These are phyloP conservation scores for Bothrops jararaca DNA, from an alignment of 2,113 vertebrate genomes.

Conservation along the genomic window DNA sequence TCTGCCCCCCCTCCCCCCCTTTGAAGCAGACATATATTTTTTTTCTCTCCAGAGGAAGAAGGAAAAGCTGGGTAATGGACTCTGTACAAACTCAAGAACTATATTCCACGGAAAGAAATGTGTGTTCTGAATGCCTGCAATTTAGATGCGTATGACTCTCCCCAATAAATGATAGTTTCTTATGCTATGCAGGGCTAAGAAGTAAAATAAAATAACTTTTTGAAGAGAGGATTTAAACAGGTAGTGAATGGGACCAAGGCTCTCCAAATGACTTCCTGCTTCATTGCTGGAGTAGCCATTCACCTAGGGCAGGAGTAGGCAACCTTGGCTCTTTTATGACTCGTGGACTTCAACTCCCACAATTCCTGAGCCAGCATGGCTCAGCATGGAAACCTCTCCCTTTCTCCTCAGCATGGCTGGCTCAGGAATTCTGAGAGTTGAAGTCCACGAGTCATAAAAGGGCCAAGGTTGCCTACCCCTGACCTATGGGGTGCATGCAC, in stretches of 20 bases:
- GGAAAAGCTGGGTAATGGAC: not conserved
- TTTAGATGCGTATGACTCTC: not conserved
- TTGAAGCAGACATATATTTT: not conserved
- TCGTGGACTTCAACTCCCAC: no score
- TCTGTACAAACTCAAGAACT: not conserved
- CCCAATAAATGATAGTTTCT: not conserved
- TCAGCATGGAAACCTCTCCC: no score
- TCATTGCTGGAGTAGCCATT: not conserved
- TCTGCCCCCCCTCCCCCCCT: not conserved
- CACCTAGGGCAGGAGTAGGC: not conserved
- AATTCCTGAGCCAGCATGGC: no score
- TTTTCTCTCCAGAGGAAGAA: not conserved
- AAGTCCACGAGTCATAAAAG: no score
- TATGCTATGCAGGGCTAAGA: not conserved
- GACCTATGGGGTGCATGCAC: not conserved
- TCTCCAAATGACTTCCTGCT: not conserved
- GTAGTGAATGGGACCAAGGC: not conserved
- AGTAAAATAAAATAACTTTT: not conserved
- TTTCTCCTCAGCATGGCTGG: no score
- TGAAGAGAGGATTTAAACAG: not conserved
- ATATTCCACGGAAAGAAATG: not conserved
- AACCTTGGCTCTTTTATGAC: no score
- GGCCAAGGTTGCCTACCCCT: no score
- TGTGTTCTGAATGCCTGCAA: not conserved
- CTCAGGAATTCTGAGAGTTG: no score